A percentile compares a stretch with the other conserved stretches of the same genome.
phyloP scores from a whole-genome alignment of 92 coral and sea anemone species.

The Zoanthus gigantus region DNA sequence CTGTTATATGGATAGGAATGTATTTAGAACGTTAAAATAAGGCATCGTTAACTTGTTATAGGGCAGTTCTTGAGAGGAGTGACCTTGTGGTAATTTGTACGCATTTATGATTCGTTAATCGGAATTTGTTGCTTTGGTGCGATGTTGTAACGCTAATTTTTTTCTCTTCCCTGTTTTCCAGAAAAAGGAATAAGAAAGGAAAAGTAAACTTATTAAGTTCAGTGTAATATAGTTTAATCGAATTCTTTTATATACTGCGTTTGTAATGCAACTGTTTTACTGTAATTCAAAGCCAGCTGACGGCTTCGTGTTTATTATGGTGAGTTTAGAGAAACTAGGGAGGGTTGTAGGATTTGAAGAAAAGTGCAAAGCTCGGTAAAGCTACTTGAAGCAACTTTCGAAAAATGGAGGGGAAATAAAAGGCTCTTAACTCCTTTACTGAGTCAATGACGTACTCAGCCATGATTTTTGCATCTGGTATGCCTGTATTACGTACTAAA shows the following conservation, averaged over 20 bases:
- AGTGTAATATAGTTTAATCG: conserved; percentile 2
- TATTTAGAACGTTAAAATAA: conserved; percentile 1
- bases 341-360: conserved; percentile 5
- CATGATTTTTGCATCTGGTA: conserved; percentile 4
- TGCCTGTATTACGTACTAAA: conserved; percentile 4
- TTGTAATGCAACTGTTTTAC: conserved; percentile 3
- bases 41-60: conserved; percentile 3
- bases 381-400: conserved; percentile 2
- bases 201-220: conserved; percentile 1
- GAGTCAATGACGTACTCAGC: conserved; percentile 6
- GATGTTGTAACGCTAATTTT: conserved; percentile 3
- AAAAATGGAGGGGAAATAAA: conserved; percentile 3
- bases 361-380: conserved; percentile 5
- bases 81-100: neutral
- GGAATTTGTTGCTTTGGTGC: conserved; percentile 6
- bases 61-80: conserved; percentile 7
- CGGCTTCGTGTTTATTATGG: conserved; percentile 2
- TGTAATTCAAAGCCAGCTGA: conserved; percentile 5
- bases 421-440: conserved; percentile 1
- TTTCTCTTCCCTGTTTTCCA: conserved; percentile 5
- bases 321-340: conserved; percentile 5
- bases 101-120: conserved; percentile 3
- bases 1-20: conserved; percentile 4
- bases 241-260: conserved; percentile 2
- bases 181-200: conserved; percentile 3